A percentile compares a stretch with the other conserved stretches of the same genome.
Evolutionary conservation across 37 sponge, comb jelly and placozoan genomes (phyloP).

Genomic region (Oopsacas minuta): DNA sequence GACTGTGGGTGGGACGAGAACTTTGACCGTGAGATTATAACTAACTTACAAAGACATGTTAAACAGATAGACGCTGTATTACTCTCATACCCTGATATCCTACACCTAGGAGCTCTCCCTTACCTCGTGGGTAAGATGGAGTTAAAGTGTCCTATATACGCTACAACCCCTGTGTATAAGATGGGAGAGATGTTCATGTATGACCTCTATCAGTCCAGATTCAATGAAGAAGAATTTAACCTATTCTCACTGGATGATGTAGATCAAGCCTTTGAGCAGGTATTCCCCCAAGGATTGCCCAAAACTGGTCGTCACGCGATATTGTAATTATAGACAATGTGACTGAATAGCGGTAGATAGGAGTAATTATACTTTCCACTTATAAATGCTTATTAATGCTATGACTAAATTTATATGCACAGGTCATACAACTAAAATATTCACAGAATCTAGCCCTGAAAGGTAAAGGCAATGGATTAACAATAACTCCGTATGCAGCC

Average conservation of each 20-base stretch:
- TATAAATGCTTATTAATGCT: too few species aligned
- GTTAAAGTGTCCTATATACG: constrained; percentile 89
- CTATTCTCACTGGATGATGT: constrained; percentile 94
- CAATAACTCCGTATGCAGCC: constrained; percentile 89
- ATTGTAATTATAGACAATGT: not conserved
- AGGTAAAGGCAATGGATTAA: constrained; percentile 88
- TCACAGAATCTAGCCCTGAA: constrained; percentile 76
- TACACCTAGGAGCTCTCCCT: constrained; percentile 83
- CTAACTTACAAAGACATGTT: constrained; percentile 67
- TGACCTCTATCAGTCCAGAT: constrained; percentile 85
- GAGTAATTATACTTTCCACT: too few species aligned
- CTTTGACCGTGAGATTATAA: constrained; percentile 41
- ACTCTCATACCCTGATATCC: constrained; percentile 73
- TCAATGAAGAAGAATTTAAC: constrained; percentile 82
- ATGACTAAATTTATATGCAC: not conserved
- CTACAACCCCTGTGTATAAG: constrained; percentile 91
- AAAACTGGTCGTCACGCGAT: not conserved
- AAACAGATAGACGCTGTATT: constrained; percentile 81
- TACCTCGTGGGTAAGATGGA: constrained; percentile 81
- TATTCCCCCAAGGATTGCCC: not conserved
- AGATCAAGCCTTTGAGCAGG: constrained; percentile 70
- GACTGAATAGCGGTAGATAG: not conserved
- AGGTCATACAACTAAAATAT: constrained; percentile 79
- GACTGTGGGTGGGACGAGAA: constrained; percentile 95
- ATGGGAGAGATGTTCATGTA: constrained; percentile 99